Conservation (phyloP, 2,797 vertebrate species). For the Knipowitschia caucasica region DNA sequence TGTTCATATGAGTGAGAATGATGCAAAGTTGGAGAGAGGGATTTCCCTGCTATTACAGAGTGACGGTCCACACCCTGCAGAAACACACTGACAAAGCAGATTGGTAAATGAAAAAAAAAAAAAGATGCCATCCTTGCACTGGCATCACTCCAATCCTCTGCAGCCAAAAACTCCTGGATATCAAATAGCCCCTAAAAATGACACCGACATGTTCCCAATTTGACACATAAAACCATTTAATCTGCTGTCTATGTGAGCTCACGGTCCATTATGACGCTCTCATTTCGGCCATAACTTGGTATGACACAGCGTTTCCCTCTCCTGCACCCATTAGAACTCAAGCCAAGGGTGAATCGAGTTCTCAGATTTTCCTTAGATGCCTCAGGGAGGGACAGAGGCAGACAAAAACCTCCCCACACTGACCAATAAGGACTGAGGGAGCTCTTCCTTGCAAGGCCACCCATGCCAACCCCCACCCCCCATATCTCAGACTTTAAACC, state of each 20-base stretch:
- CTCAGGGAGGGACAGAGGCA: slow-evolving; percentile 1
- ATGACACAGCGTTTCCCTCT: slow-evolving; percentile 60
- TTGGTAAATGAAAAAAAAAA: slow-evolving; percentile 65
- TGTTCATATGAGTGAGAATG: slow-evolving; percentile 1
- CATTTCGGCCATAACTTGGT: slow-evolving; percentile 33
- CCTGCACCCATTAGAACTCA: slow-evolving; percentile 11
- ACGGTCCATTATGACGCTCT: slow-evolving; percentile 13
- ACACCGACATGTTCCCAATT: slow-evolving; percentile 26
- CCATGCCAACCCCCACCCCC: slow-evolving; percentile 32
- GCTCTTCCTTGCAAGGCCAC: slow-evolving; percentile 29
- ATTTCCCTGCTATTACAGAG: slow-evolving; percentile 56
- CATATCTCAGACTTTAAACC: slow-evolving; percentile 21
- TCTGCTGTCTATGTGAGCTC: slow-evolving; percentile 12
- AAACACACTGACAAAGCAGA: slow-evolving; percentile 65
- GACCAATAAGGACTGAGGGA: slow-evolving; percentile 30
- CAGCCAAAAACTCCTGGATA: slow-evolving; percentile 54
- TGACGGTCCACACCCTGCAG: slow-evolving; percentile 55
- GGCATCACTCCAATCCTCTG: slow-evolving; percentile 52
- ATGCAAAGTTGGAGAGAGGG: slow-evolving; percentile 36
- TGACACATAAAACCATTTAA: slow-evolving; percentile 12
- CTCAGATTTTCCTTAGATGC: slow-evolving; percentile 29
- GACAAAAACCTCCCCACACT: slow-evolving; percentile 40
- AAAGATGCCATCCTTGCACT: slow-evolving; percentile 54
- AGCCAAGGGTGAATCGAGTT: slow-evolving; percentile 28
- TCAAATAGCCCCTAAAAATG: slow-evolving; percentile 28